These are phyloP conservation scores for Pipistrellus nathusii DNA, from an alignment of 2,797 vertebrate species.

Conservation along the genomic window DNA sequence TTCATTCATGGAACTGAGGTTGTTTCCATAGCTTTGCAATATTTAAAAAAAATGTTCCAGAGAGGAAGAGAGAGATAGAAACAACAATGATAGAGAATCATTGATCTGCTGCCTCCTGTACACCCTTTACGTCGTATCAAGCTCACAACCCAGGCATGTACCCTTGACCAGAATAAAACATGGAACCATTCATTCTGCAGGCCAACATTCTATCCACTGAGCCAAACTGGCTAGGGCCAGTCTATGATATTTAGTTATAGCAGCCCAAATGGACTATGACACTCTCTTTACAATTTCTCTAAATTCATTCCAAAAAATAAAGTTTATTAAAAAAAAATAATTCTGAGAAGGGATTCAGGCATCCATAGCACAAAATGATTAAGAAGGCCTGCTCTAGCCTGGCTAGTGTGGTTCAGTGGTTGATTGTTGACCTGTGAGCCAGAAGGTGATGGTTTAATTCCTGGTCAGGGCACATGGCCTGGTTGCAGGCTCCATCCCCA, in stretches of 20 bases:
- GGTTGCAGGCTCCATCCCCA: not conserved
- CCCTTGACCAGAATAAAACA: not conserved
- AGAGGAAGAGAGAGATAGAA: not conserved
- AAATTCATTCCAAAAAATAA: constrained; percentile 33
- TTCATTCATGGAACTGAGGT: not conserved
- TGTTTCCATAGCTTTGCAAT: not conserved
- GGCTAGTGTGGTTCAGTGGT: not conserved
- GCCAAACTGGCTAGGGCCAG: not conserved
- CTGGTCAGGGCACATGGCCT: not conserved
- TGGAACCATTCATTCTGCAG: not conserved
- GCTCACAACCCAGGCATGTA: not conserved
- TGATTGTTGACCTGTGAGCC: not conserved
- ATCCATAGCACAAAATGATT: not conserved
- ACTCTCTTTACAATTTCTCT: constrained; percentile 10
- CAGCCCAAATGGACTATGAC: not conserved
- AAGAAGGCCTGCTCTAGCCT: not conserved
- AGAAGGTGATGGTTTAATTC: not conserved
- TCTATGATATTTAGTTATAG: not conserved
- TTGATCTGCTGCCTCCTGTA: not conserved
- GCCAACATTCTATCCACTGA: not conserved
- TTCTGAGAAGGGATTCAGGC: not conserved
- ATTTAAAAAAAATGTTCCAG: not conserved
- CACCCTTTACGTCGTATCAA: not conserved
- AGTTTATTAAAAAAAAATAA: not conserved
- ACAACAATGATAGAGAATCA: not conserved